Evolutionary conservation across 92 coral and sea anemone species (phyloP).

Genomic region (Hydrozoanthus gracilis): DNA sequence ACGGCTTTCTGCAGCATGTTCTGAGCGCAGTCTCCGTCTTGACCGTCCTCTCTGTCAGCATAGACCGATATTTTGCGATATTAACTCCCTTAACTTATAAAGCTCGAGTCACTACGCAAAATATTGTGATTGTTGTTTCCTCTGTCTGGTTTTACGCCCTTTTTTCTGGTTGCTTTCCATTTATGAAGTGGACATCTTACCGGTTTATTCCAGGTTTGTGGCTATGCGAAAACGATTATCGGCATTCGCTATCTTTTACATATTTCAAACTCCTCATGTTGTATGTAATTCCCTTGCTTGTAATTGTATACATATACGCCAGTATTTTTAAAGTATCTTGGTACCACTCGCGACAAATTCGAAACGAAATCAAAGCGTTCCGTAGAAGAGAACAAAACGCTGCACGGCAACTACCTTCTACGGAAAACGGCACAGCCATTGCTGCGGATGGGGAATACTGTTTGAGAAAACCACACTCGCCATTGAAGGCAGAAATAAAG

Average conservation of each 20-base stretch:
- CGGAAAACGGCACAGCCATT: slow-evolving; percentile 35
- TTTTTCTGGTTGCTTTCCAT: slow-evolving; percentile 71
- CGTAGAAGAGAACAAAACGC: slow-evolving; percentile 64
- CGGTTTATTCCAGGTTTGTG: slow-evolving; percentile 69
- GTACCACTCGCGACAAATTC: slow-evolving; percentile 83
- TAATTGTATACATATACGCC: slow-evolving; percentile 74
- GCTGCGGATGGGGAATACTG: slow-evolving; percentile 76
- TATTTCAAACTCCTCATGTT: slow-evolving; percentile 71
- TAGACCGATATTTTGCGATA: slow-evolving; percentile 86
- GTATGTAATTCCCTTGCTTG: slow-evolving; percentile 71
- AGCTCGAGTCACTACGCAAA: slow-evolving; percentile 71
- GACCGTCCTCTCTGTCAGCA: slow-evolving; percentile 79
- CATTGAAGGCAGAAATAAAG: slow-evolving; percentile 74
- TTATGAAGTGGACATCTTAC: slow-evolving; percentile 74
- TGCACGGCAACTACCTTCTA: slow-evolving; percentile 15
- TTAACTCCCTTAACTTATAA: slow-evolving; percentile 77
- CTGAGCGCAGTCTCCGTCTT: slow-evolving; percentile 79
- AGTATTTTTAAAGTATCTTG: slow-evolving; percentile 72
- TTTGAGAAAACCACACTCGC: slow-evolving; percentile 85
- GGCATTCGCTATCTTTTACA: slow-evolving; percentile 58
- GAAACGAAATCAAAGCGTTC: slow-evolving; percentile 75
- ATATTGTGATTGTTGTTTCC: slow-evolving; percentile 51
- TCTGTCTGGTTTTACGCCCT: slow-evolving; percentile 72
- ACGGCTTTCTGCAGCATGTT: slow-evolving; percentile 77
- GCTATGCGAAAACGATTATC: slow-evolving; percentile 79